Base-by-base conservation (phyloP, 2,888 invertebrate genomes). In the Octodonta nipae region DNA sequence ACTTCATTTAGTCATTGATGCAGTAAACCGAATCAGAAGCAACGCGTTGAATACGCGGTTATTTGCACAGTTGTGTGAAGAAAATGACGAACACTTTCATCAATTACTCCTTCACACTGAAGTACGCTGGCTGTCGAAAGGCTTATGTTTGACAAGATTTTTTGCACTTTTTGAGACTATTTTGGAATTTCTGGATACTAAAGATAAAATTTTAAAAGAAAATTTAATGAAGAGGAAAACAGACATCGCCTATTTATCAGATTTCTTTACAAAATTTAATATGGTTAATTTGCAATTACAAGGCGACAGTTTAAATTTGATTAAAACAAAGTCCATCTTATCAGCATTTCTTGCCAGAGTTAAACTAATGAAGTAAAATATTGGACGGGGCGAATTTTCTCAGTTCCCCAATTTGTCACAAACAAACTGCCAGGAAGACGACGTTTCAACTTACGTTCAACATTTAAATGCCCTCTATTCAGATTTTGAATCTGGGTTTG, bases 11-110 rank as follows among this genome's bases (percentile, higher is more conserved):
- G 26, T 3, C 2, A 26, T 26, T 3, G 12, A 5, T 3, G 10
- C 32, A 17, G 13, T 32, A 15, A 32, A 32, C 25, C 25, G 26
- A 13, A 32, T 32, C 13, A 1, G 31, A 31, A 31, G 31, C 22
- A 22, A 32, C 15, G 13, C 26, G 15, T 32, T 20, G 20, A 42
- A 35, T 40, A 45, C 37, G 15, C 20, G 40, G 15, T 45, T 50
- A 45, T 49, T 46, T 47, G 41, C 38, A 17, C 44, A 45, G 33
- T 42, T 50, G 38, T 47, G 48, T 35, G 42, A 46, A 29, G 44
- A 50, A 47, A 45, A 46, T 41, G 42, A 48, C 34, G 43, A 47
- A 34, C 13, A 46, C 34, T 49, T 44, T 34, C 33, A 40, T 33
- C 38, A 24, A 36, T 42, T 44, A 28, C 40, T 40, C 14, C 32